A percentile compares a stretch with the other conserved stretches of the same genome.
Conservation (phyloP, 1,140 invertebrate genomes). For the Drosophila mauritiana region DNA sequence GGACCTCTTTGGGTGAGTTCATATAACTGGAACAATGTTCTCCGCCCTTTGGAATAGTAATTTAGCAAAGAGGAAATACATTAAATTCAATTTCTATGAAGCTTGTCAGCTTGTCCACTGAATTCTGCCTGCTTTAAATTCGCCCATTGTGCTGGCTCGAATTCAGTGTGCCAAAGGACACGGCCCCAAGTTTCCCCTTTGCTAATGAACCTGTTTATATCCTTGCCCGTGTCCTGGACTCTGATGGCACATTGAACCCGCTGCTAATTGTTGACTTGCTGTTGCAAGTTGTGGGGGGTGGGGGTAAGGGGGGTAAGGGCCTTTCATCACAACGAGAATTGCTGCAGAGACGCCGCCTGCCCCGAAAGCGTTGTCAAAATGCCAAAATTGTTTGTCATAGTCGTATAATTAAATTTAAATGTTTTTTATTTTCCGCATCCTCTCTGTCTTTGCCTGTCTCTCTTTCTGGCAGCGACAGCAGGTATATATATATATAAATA, state of each 20-base stretch:
- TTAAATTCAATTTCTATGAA: not conserved
- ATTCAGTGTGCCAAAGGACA: not conserved
- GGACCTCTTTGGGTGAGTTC: constrained; percentile 81
- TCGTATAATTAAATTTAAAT: constrained; percentile 82
- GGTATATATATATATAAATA: not conserved
- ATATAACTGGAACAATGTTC: not conserved
- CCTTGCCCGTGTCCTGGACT: constrained; percentile 31
- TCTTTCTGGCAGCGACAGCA: constrained; percentile 46
- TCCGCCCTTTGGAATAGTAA: not conserved
- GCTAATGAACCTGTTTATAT: constrained; percentile 66
- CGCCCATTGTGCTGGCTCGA: not conserved
- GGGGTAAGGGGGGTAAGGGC: not conserved
- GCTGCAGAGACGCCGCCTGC: constrained; percentile 9
- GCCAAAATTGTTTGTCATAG: constrained; percentile 82
- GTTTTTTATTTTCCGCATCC: constrained; percentile 49
- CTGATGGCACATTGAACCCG: constrained; percentile 42
- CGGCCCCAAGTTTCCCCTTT: too few species aligned
- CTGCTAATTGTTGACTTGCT: constrained; percentile 52
- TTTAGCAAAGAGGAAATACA: not conserved
- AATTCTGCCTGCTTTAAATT: not conserved
- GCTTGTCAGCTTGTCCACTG: not conserved
- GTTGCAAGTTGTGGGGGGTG: constrained; percentile 34
- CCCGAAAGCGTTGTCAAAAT: constrained; percentile 62
- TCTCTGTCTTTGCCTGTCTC: too few species aligned
- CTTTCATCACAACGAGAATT: constrained; percentile 19